Percentiles rank a stretch among this genome's conserved stretches.
Evolutionary conservation across 2,797 vertebrate species (phyloP).

Genomic region (Leucoraja ocellata): DNA sequence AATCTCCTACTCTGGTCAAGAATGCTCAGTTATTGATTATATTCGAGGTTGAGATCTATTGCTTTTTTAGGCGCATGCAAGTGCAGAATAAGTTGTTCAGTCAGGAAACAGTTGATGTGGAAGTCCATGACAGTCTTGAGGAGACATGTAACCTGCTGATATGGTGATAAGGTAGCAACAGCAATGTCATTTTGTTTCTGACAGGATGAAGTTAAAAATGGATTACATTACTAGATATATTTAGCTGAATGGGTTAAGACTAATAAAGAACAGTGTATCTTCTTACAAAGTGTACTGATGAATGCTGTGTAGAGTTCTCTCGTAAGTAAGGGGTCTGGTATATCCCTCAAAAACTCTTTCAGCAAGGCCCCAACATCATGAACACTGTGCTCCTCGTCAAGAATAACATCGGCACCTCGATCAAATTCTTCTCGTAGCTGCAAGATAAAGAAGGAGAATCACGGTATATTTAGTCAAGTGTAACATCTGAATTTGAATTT

Average conservation of each 20-base stretch:
- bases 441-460: slow-evolving; percentile 41
- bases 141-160: background rate
- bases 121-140: background rate
- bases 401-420: slow-evolving; percentile 74
- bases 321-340: slow-evolving; percentile 88
- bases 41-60: background rate
- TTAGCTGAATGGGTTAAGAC: background rate
- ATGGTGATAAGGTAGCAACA: background rate
- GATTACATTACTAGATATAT: background rate
- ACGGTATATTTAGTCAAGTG: background rate
- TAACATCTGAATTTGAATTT: background rate
- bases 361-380: slow-evolving; percentile 91
- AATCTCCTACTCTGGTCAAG: background rate
- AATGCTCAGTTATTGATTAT: background rate
- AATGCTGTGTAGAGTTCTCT: slow-evolving; percentile 91
- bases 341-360: slow-evolving; percentile 92
- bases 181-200: background rate
- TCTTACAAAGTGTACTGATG: slow-evolving; percentile 83
- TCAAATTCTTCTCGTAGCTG: slow-evolving; percentile 90
- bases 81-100: background rate
- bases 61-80: background rate
- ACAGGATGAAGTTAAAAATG: background rate
- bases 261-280: background rate
- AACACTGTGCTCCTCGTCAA: slow-evolving; percentile 85
- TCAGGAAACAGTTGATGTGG: background rate